phyloP scores from a whole-genome alignment of 2,797 vertebrate species.

The Lepus oiostolus region DNA sequence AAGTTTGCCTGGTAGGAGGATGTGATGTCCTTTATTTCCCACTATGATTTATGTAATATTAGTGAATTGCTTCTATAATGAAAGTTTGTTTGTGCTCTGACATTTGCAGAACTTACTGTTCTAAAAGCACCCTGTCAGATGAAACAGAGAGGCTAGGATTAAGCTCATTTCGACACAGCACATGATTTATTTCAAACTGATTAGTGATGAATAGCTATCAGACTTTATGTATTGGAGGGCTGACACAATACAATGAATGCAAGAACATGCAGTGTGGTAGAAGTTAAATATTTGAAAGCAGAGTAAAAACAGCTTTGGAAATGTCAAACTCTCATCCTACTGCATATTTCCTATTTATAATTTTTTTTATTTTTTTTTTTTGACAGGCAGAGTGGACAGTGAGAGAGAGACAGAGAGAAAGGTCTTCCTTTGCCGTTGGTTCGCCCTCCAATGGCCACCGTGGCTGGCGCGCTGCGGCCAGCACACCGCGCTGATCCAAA shows the following conservation, averaged over 20 bases:
- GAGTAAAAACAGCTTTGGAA: constrained; percentile 1
- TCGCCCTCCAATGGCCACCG: too few relatives aligned
- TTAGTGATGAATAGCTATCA: background rate
- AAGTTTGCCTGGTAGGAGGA: constrained; percentile 70
- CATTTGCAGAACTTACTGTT: constrained; percentile 79
- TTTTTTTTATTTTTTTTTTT: background rate
- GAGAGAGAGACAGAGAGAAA: too few relatives aligned
- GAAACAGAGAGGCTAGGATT: constrained; percentile 63
- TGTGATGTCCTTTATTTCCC: constrained; percentile 63
- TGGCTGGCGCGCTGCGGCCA: too few relatives aligned
- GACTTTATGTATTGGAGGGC: background rate
- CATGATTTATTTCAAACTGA: constrained; percentile 43
- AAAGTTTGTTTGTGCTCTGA: constrained; percentile 82
- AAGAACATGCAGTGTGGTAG: background rate
- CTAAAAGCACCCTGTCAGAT: constrained; percentile 73
- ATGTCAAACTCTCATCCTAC: background rate
- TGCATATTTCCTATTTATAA: background rate
- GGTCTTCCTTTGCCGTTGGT: too few relatives aligned
- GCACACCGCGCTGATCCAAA: too few relatives aligned
- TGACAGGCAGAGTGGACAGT: too few relatives aligned
- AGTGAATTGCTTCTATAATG: constrained; percentile 77
- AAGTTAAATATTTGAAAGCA: constrained; percentile 3
- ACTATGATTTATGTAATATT: constrained; percentile 77
- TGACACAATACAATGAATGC: background rate
- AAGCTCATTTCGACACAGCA: constrained; percentile 22